Percentiles rank a stretch among this genome's conserved stretches.
Evolutionary conservation across 2,113 vertebrate species (phyloP).

Genomic region (Miniopterus natalensis): DNA sequence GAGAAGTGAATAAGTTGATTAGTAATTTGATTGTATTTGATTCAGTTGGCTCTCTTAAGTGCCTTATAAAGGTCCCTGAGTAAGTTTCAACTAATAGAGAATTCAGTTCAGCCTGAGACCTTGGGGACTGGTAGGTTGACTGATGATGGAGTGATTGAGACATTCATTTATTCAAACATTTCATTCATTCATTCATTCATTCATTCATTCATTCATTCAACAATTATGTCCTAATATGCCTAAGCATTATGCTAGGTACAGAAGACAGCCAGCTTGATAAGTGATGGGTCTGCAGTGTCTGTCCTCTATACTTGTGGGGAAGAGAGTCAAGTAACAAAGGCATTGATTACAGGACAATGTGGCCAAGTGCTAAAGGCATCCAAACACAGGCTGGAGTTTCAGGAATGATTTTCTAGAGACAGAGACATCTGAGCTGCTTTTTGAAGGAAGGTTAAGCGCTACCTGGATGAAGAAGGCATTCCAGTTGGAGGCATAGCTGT

Average conservation of each 20-base stretch:
- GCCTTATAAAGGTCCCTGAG: conserved; percentile 66
- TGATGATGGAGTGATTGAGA: not conserved
- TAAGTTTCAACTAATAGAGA: conserved; percentile 67
- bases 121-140: not conserved
- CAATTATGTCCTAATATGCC: not conserved
- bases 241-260: not conserved
- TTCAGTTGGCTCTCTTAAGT: conserved; percentile 77
- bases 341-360: not conserved
- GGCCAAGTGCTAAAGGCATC: not conserved
- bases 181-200: conserved; percentile 24
- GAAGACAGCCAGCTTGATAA: not conserved
- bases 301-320: not conserved
- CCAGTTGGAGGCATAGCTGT: not conserved
- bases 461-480: not conserved
- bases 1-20: conserved; percentile 82
- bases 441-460: not conserved
- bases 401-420: not conserved
- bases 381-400: not conserved
- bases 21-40: conserved; percentile 85
- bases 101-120: conserved; percentile 38
- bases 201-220: not conserved
- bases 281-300: not conserved
- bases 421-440: not conserved
- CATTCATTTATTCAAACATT: conserved; percentile 59
- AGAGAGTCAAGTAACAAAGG: not conserved